These are phyloP conservation scores for Drosophila bocqueti DNA, from an alignment of 1,140 invertebrate species.

Conservation along the genomic window DNA sequence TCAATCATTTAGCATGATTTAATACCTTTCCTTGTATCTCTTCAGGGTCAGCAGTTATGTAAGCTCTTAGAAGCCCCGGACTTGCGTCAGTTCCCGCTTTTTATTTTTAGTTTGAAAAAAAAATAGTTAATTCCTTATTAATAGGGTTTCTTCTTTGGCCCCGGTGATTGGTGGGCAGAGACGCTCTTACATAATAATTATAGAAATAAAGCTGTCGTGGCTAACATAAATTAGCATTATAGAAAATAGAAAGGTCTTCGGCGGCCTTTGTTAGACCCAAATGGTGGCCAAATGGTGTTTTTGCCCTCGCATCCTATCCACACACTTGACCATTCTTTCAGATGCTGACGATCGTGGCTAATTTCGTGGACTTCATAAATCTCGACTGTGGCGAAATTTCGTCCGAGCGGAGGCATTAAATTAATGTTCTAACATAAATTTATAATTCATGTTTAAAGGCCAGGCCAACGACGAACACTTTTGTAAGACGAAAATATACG, in stretches of 20 bases:
- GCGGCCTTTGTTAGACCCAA: constrained; percentile 27
- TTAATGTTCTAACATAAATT: constrained; percentile 78
- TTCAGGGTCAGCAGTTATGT: constrained; percentile 49
- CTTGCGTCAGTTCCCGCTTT: constrained; percentile 45
- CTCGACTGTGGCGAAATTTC: constrained; percentile 51
- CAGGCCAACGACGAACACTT: constrained; percentile 14
- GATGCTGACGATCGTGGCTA: constrained; percentile 61
- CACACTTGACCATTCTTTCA: constrained; percentile 42
- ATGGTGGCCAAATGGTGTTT: constrained; percentile 64
- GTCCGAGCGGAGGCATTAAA: constrained; percentile 44
- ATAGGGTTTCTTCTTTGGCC: constrained; percentile 35
- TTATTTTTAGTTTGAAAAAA: constrained; percentile 18
- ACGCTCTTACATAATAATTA: constrained; percentile 59
- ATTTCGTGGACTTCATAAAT: constrained; percentile 62
- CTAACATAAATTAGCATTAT: constrained; percentile 66
- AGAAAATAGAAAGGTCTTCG: constrained; percentile 65
- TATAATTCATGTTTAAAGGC: constrained; percentile 56
- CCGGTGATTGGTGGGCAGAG: constrained; percentile 10
- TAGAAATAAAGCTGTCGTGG: constrained; percentile 65
- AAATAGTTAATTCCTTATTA: constrained; percentile 58
- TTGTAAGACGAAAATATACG: constrained; percentile 53
- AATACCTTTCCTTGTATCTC: constrained; percentile 11
- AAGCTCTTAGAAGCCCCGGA: constrained; percentile 16
- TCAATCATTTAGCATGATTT: constrained; percentile 9
- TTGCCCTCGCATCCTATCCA: constrained; percentile 49